These are phyloP conservation scores for Urocyon cinereoargenteus DNA, from an alignment of 2,797 vertebrate genomes.

Conservation along the genomic window DNA sequence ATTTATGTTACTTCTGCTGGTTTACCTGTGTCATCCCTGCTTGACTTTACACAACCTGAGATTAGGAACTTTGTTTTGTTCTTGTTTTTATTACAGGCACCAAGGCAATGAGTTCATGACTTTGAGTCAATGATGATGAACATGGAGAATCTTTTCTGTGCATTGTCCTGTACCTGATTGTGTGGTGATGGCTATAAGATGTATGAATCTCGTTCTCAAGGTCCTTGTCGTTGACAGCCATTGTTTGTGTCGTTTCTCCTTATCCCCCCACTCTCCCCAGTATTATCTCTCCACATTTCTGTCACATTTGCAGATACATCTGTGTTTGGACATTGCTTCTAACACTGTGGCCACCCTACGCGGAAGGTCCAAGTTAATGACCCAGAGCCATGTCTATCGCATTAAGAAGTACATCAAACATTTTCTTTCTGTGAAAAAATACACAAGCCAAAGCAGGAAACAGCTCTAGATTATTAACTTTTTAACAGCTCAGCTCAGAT, in stretches of 20 bases:
- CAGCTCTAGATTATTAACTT: constrained; percentile 51
- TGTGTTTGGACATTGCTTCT: neutral
- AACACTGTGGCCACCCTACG: neutral
- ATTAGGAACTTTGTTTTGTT: neutral
- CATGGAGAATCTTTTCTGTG: neutral
- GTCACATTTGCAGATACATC: neutral
- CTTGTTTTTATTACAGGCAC: neutral
- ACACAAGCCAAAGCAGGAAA: neutral
- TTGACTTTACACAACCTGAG: constrained; percentile 7
- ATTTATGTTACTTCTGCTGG: neutral
- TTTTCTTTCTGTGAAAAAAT: constrained; percentile 8
- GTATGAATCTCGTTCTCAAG: neutral
- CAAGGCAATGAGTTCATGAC: neutral
- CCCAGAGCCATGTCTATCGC: too few species aligned
- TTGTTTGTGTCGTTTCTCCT: neutral
- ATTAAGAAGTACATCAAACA: neutral
- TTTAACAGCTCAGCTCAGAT: constrained; percentile 26
- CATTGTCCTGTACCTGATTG: neutral
- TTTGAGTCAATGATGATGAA: neutral
- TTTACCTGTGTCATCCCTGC: neutral
- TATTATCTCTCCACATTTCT: neutral
- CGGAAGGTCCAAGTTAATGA: neutral
- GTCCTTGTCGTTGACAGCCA: neutral
- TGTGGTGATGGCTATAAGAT: neutral
- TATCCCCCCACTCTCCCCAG: neutral